These are phyloP conservation scores for Dipodomys stephensi DNA, from an alignment of 2,113 vertebrate species.

Conservation along the genomic window DNA sequence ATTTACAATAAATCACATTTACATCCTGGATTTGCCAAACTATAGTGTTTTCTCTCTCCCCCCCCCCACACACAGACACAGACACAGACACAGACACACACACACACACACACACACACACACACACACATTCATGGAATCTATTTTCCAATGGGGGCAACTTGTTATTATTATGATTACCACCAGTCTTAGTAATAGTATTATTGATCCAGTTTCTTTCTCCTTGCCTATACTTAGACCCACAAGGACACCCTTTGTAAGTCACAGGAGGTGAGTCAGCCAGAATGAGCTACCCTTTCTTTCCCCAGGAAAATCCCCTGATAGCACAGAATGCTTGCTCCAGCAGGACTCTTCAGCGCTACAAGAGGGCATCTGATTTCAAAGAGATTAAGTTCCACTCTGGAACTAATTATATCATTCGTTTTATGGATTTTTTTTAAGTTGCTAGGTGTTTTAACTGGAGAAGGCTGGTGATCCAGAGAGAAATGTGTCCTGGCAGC, in stretches of 20 bases:
- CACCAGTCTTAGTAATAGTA: not conserved
- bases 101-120: constrained; percentile 14
- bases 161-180: not conserved
- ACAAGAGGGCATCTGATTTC: constrained; percentile 88
- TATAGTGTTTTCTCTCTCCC: not conserved
- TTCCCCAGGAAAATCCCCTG: constrained; percentile 79
- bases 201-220: constrained; percentile 40
- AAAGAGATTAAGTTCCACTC: constrained; percentile 87
- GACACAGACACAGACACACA: not conserved
- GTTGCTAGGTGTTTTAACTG: constrained; percentile 89
- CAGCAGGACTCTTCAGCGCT: constrained; percentile 77
- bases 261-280: constrained; percentile 70
- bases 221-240: constrained; percentile 45
- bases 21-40: constrained; percentile 85
- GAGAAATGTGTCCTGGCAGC: constrained; percentile 82
- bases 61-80: not conserved
- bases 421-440: constrained; percentile 87
- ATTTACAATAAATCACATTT: constrained; percentile 91
- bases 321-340: constrained; percentile 82
- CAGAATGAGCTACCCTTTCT: constrained; percentile 62
- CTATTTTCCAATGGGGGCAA: constrained; percentile 31
- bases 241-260: constrained; percentile 70
- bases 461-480: constrained; percentile 85
- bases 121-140: not conserved
- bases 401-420: constrained; percentile 89